Base-by-base conservation (phyloP, 1,140 invertebrate species). In the Apocrypta bakeri region DNA sequence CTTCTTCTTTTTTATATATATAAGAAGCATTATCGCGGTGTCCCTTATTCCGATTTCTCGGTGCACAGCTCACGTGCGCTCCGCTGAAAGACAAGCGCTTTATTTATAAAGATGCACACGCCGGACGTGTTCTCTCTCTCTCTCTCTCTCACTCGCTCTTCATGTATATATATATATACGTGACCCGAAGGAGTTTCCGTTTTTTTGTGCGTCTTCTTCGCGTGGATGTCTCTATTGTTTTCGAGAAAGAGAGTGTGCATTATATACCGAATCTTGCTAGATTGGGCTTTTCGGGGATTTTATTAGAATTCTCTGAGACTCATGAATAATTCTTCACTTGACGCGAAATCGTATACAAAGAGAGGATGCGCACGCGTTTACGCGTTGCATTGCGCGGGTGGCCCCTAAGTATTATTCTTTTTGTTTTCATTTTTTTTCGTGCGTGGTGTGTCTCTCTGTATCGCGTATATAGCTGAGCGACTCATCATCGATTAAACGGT, bases 41-140 rank as follows among this genome's bases (percentile, higher is more conserved):
- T 75, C 79, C 73, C 80, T 76, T 76, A 64, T 76, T 82, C 80
- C 73, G 64, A 82, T 82, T 82, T 76, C 27, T 81, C 37, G 17
- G n/a, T 68, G 64, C 64, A 68, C 29, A 24, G 29, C 7, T 72
- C 29, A 40, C 48, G 33, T 27, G 42, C 78, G 31, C 48, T 42
- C 31, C 31, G 33, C 24, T 27, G 9, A 74, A 74, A 73, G 69
- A 63, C 69, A 74, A 73, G 24, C 71, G 56, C 56, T 73, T 56
- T 75, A 81, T 75, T 75, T 81, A 81, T 75, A 81, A 73, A 80
- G 48, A 72, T 63, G 33, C 31, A 72, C 64, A 68, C 64, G 25
- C 25, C 68, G 33, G 68, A 78, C 73, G 61, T 82, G 40, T 64
- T 71, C 25, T n/a, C n/a, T n/a, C n/a, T n/a, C n/a, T n/a, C n/a